A percentile compares a stretch with the other conserved stretches of the same genome.
These are phyloP conservation scores for Petroica traversi DNA, from an alignment of 2,113 vertebrate species.

Conservation along the genomic window DNA sequence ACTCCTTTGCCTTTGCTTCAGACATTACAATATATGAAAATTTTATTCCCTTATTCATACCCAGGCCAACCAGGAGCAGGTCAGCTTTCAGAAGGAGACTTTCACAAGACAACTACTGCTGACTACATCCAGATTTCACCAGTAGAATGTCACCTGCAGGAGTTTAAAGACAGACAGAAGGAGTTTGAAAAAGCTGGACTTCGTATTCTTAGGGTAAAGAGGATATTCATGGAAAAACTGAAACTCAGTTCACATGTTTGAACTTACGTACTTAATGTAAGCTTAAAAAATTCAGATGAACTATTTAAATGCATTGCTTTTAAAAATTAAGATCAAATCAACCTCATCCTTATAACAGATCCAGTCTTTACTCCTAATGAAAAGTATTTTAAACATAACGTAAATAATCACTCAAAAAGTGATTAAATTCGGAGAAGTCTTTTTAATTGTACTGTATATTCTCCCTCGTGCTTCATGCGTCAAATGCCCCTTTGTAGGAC, in stretches of 20 bases:
- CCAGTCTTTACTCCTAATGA: background rate
- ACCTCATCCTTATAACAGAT: background rate
- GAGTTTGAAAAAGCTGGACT: slow-evolving; percentile 54
- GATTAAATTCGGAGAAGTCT: background rate
- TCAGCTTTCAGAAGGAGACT: background rate
- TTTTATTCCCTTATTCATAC: background rate
- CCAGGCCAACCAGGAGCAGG: slow-evolving; percentile 30
- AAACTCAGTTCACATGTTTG: background rate
- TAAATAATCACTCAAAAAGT: background rate
- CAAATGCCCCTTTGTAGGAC: background rate
- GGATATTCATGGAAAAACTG: background rate
- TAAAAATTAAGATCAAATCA: background rate
- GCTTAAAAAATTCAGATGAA: background rate
- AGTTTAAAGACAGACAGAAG: background rate
- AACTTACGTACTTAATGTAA: background rate
- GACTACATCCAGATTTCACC: background rate
- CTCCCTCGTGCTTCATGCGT: background rate
- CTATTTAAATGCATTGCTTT: background rate
- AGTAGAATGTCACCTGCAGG: background rate
- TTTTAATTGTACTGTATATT: background rate
- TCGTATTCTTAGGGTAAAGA: slow-evolving; percentile 71
- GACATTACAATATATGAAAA: background rate
- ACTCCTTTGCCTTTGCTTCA: background rate
- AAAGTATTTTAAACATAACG: background rate
- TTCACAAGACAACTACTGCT: background rate